phyloP scores from a whole-genome alignment of 2,888 invertebrate species.

The Eupithecia insigniata region DNA sequence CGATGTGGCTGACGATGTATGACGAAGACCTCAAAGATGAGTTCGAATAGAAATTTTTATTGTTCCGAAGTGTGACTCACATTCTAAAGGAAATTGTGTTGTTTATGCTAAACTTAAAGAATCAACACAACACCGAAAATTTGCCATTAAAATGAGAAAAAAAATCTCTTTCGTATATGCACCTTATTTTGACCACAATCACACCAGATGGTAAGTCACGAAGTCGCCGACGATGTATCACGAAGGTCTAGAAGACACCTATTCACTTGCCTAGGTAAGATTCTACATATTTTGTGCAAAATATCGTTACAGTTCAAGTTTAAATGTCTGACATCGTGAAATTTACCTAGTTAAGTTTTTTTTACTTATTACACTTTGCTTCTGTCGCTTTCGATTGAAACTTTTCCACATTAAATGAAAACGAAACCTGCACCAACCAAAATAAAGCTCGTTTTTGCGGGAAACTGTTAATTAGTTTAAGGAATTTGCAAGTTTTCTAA shows the following conservation, averaged over 20 bases:
- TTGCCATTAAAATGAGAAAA: too few species aligned
- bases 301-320: background rate
- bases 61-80: background rate
- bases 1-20: too few species aligned
- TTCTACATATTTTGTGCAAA: background rate
- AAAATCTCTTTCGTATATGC: too few species aligned
- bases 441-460: constrained; percentile 9
- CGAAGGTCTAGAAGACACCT: background rate
- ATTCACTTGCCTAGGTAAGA: background rate
- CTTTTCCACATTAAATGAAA: constrained; percentile 7
- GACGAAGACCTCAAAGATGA: too few species aligned
- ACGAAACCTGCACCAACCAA: constrained; percentile 10
- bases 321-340: background rate
- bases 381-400: constrained; percentile 1
- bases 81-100: constrained; percentile 3
- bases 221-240: background rate
- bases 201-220: background rate
- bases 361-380: background rate
- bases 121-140: background rate
- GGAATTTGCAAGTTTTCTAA: constrained; percentile 25
- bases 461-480: constrained; percentile 20
- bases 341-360: background rate
- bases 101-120: background rate
- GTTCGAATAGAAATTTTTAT: constrained; percentile 23
- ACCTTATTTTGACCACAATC: background rate